Base-by-base conservation (phyloP, 2,797 vertebrate species). In the Chelon labrosus region DNA sequence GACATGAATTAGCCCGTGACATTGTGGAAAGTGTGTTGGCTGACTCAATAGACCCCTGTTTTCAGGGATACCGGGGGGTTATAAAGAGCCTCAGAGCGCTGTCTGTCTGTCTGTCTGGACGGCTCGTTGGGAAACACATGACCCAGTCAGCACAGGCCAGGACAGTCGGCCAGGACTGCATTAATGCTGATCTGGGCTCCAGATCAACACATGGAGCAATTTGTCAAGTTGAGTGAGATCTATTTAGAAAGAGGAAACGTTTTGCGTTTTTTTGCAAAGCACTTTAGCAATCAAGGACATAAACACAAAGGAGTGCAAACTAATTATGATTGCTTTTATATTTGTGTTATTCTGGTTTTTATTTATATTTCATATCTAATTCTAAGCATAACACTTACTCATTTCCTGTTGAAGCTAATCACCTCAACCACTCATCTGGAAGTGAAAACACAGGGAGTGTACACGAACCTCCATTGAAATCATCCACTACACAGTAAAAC, bases 1-100 rank as follows among this genome's bases (percentile, higher is more conserved):
- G 80, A 84, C 79, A 80, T 47, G 16, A 77, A 77, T 72, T 69
- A 79, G 73, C 39, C 78, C 55, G 44, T 73, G 65, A 84, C 73
- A 83, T 83, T 89, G 83, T 82, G 87, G 80, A 89, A 89, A 84
- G 80, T 72, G 70, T 68, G 70, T 9, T 6, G 53, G 61, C 52
- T 27, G 76, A 44, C 87, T 91, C 67, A 92, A 88, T 75, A 53
- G 77, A 68, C 7, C 72, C 54, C 82, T 89, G 86, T 87, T 90
- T 63, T 53, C 53, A 53, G 47, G 46, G 62, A 78, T 64, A 65
- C 49, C 8, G 0, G 37, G 55, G 69, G 65, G 46, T 41, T 51
- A 35, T 47, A 62, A 38, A 10, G 17, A 50, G 22, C 53, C 63
- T 66, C 73, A 27, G 14, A 47, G 20, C 3, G 2, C 51, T 25